Conservation (phyloP, 2,888 invertebrate species). For the Drosophila mimica region DNA sequence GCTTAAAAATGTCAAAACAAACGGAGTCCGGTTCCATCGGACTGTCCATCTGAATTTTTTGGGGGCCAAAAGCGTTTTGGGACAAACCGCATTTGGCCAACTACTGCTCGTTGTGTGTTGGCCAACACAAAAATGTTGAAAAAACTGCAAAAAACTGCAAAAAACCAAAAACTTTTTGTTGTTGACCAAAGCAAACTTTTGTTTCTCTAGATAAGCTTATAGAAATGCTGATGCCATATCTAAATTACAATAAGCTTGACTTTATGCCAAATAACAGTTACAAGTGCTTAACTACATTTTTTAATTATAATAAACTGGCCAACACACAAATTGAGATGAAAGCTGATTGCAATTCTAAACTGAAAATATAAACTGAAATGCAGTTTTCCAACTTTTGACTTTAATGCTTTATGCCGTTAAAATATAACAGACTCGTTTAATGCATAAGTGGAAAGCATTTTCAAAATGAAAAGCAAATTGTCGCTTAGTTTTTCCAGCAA, state of each 20-base stretch:
- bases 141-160: conserved; percentile 17
- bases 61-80: conserved; percentile 16
- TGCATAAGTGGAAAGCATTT: background rate
- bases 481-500: background rate
- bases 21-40: conserved; percentile 23
- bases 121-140: conserved; percentile 32
- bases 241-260: conserved; percentile 50
- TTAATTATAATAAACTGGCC: conserved; percentile 28
- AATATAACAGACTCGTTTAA: background rate
- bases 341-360: conserved; percentile 6
- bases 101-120: conserved; percentile 3
- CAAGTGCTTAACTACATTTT: conserved; percentile 15
- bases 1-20: conserved; percentile 76
- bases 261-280: conserved; percentile 16
- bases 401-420: no score
- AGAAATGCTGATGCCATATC: conserved; percentile 42
- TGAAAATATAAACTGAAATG: background rate
- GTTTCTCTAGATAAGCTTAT: conserved; percentile 18
- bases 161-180: conserved; percentile 16
- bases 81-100: conserved; percentile 41
- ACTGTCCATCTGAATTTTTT: conserved; percentile 42
- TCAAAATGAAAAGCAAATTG: background rate
- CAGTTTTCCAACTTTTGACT: background rate
- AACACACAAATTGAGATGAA: background rate
- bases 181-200: conserved; percentile 25